A percentile compares a stretch with the other conserved stretches of the same genome.
These are phyloP conservation scores for Frieseomelitta varia DNA, from an alignment of 1,140 invertebrate species.

Conservation along the genomic window DNA sequence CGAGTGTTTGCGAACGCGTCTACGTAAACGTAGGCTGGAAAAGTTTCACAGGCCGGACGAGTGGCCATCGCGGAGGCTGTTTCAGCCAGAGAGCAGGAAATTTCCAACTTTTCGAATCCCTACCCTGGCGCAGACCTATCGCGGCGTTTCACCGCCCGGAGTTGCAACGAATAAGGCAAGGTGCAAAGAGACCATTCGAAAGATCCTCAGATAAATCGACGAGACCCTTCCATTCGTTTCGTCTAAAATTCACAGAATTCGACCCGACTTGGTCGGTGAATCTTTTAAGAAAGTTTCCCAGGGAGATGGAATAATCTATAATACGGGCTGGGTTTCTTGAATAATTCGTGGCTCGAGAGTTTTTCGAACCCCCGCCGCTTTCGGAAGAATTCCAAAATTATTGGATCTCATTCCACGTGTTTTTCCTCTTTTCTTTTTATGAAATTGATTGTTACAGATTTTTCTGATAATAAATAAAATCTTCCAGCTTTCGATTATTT, in stretches of 20 bases:
- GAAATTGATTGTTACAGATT: not conserved
- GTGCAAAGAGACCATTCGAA: not conserved
- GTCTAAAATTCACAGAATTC: not conserved
- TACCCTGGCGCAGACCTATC: too few species aligned
- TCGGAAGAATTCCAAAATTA: not conserved
- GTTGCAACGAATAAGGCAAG: not conserved
- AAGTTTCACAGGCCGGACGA: conserved; percentile 5
- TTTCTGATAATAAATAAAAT: not conserved
- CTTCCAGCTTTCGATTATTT: not conserved
- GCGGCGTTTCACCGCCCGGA: not conserved
- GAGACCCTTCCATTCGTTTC: not conserved
- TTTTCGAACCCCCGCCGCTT: accelerated
- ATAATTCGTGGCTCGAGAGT: not conserved
- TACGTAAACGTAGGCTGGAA: conserved; percentile 33
- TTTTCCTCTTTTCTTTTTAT: not conserved
- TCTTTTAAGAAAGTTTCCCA: not conserved
- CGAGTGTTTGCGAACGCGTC: conserved; percentile 40
- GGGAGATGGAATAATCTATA: too few species aligned
- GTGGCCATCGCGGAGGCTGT: not conserved
- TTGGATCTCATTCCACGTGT: not conserved
- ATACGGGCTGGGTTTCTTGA: not conserved
- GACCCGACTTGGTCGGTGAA: not conserved
- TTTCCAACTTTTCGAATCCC: not conserved
- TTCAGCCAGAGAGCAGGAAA: not conserved
- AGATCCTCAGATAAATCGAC: not conserved